phyloP scores from a whole-genome alignment of 2,888 invertebrate species.

The Lasius platythorax region DNA sequence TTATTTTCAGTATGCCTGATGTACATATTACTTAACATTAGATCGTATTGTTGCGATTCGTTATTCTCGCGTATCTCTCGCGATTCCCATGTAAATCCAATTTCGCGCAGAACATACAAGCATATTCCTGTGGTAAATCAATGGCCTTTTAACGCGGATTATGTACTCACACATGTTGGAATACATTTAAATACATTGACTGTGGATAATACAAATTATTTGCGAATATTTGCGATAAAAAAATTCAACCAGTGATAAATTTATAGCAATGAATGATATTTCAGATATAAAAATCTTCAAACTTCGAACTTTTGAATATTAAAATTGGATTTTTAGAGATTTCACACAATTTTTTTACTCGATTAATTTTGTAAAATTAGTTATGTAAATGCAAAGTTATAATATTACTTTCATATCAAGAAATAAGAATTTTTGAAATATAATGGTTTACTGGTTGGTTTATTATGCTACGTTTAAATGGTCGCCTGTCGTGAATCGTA shows the following conservation, averaged over 20 bases:
- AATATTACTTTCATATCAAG: neutral
- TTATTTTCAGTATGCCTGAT: constrained; percentile 9
- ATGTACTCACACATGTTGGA: constrained; percentile 22
- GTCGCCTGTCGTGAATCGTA: too few species aligned
- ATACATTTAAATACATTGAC: constrained; percentile 31
- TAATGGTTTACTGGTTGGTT: neutral
- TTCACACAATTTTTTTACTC: neutral
- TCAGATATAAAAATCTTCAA: neutral
- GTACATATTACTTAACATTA: constrained; percentile 21
- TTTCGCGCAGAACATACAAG: constrained; percentile 3
- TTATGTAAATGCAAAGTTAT: neutral
- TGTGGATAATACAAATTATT: constrained; percentile 23
- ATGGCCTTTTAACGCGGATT: constrained; percentile 42
- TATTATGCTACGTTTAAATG: too few species aligned
- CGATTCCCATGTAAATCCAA: constrained; percentile 34
- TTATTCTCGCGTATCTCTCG: constrained; percentile 24
- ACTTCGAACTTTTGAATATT: too few species aligned
- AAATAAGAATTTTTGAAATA: neutral
- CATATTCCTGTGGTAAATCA: constrained; percentile 39
- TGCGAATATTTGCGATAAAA: neutral
- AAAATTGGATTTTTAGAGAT: neutral
- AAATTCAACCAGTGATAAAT: neutral
- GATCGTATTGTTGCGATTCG: constrained; percentile 29
- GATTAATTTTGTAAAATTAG: neutral
- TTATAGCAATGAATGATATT: neutral